Percentiles rank a stretch among this genome's conserved stretches.
These are phyloP conservation scores for Caenorhabditis remanei DNA, from an alignment of 1,140 invertebrate species.

Conservation along the genomic window DNA sequence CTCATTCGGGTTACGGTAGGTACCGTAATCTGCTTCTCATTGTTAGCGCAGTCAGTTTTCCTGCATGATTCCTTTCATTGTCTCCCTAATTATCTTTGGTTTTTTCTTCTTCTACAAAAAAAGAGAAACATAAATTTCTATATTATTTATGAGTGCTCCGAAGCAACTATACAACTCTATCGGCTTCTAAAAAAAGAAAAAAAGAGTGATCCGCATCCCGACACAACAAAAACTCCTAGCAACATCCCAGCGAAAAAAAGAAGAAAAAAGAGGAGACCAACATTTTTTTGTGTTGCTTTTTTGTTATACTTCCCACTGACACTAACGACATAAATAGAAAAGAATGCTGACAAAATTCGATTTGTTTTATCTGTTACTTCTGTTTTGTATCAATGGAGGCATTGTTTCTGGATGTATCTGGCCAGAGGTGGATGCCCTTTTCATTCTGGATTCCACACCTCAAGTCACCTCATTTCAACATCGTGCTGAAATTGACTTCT, in stretches of 20 bases:
- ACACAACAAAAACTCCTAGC: conserved; percentile 17
- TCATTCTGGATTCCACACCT: conserved; percentile 33
- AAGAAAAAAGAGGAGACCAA: not conserved
- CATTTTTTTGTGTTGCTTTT: conserved; percentile 31
- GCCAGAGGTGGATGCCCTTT: conserved; percentile 31
- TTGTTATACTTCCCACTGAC: conserved; percentile 1
- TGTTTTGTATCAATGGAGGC: not conserved
- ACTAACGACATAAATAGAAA: conserved; percentile 13
- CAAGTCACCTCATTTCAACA: conserved; percentile 39
- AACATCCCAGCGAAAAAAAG: conserved; percentile 2
- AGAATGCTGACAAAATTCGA: not conserved
- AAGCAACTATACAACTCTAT: conserved; percentile 37
- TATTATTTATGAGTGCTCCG: conserved; percentile 18
- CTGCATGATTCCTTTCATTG: no score
- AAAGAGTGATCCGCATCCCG: not conserved
- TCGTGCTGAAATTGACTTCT: conserved; percentile 22
- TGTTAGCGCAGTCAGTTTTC: no score
- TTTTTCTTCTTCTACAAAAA: no score
- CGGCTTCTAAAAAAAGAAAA: not conserved
- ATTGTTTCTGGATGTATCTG: not conserved
- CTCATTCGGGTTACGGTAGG: no score
- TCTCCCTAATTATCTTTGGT: no score
- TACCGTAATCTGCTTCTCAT: no score
- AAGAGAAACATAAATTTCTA: not conserved
- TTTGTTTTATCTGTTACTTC: not conserved